phyloP scores from a whole-genome alignment of 2,888 invertebrate species.

The Drosophila fulvimacula region DNA sequence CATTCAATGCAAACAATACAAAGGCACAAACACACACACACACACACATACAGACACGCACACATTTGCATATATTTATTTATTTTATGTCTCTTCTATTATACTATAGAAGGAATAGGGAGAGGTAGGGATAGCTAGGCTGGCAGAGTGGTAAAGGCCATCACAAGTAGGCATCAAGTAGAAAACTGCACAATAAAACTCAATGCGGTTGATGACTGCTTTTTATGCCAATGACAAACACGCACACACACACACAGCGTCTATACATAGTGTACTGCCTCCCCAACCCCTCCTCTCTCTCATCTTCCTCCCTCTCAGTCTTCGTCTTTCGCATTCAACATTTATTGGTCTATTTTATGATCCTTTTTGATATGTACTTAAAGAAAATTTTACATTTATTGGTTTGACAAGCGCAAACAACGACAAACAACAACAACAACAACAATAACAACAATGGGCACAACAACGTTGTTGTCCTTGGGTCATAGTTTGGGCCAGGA shows the following conservation, averaged over 20 bases:
- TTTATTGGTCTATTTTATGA: slow-evolving; percentile 83
- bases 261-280: too few species aligned
- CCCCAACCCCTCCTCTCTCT: background rate
- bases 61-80: slow-evolving; percentile 74
- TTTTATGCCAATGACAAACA: slow-evolving; percentile 57
- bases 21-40: slow-evolving; percentile 11
- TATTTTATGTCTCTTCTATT: slow-evolving; percentile 71
- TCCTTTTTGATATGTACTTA: slow-evolving; percentile 81
- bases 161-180: slow-evolving; percentile 59
- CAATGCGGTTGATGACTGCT: slow-evolving; percentile 64
- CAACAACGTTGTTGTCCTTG: slow-evolving; percentile 22
- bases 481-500: slow-evolving; percentile 29
- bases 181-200: slow-evolving; percentile 74
- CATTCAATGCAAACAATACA: slow-evolving; percentile 64
- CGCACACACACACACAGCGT: slow-evolving; percentile 14
- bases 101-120: slow-evolving; percentile 18
- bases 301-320: slow-evolving; percentile 4
- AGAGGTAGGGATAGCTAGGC: background rate
- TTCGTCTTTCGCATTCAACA: slow-evolving; percentile 56
- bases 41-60: slow-evolving; percentile 26
- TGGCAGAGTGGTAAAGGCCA: slow-evolving; percentile 13
- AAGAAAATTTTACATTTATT: slow-evolving; percentile 80
- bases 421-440: slow-evolving; percentile 23
- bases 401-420: slow-evolving; percentile 70
- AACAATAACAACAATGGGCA: slow-evolving; percentile 14